Base-by-base conservation (phyloP, 2,113 vertebrate genomes). In the Ctenodactylus gundi region DNA sequence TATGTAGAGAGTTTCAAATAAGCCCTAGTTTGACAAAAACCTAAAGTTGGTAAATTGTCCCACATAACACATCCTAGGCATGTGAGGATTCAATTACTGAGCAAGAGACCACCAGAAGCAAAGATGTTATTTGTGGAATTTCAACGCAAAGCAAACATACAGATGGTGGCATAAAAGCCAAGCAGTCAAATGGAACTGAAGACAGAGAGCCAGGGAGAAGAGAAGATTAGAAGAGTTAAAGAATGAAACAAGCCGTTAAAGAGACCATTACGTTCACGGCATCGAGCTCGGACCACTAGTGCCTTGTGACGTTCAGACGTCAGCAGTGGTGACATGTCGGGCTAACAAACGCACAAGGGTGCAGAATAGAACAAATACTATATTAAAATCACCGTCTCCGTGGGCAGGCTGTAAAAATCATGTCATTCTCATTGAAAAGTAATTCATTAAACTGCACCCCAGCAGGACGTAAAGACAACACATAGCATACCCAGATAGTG, bases 361-460 rank as follows among this genome's bases (percentile, higher is more conserved):
- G 94, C 51, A 96, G 95, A 97, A 97, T 96, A 97, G 96, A 97
- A 96, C 62, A 97, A 98, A 97, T 72, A 97, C 62, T 96, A 53
- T 94, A 98, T 96, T 97, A 97, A 97, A 95, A 97, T 97, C 84
- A 51, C 96, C 92, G 95, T 98, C 97, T 98, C 97, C 97, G 97
- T 97, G 97, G 97, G 96, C 97, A 98, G 95, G 93, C 96, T 86
- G 95, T 97, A 98, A 97, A 98, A 98, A 96, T 97, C 94, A 80
- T 98, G 98, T 96, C 94, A 97, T 94, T 98, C 88, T 96, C 96
- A 97, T 94, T 97, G 98, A 96, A 98, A 98, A 98, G 97, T 98
- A 98, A 98, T 98, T 98, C 97, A 98, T 98, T 98, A 97, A 98
- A 97, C 96, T 95, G 94, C 90, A 97, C 97, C 97, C 96, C 97